A percentile compares a stretch with the other conserved stretches of the same genome.
phyloP scores from a whole-genome alignment of 2,888 invertebrate species.

The Plusia festucae region DNA sequence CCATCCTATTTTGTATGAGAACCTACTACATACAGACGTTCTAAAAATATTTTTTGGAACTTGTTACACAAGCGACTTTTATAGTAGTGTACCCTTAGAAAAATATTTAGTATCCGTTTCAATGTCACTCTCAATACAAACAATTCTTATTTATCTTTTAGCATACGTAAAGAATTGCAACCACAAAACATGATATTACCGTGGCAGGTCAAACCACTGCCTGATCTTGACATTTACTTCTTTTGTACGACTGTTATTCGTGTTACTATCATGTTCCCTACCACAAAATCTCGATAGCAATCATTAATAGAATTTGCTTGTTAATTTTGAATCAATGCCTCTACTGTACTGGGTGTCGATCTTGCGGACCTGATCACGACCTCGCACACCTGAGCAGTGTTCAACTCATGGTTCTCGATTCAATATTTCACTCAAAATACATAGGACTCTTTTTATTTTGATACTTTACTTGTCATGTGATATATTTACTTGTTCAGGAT shows the following conservation, averaged over 20 bases:
- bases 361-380: constrained; percentile 77
- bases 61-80: no score
- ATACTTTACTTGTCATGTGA: no score
- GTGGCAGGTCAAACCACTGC: constrained; percentile 52
- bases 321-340: constrained; percentile 66
- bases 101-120: constrained; percentile 14
- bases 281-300: constrained; percentile 54
- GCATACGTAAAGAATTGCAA: constrained; percentile 25
- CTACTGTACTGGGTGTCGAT: constrained; percentile 65
- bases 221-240: constrained; percentile 64
- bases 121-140: constrained; percentile 43
- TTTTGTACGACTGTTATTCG: constrained; percentile 53
- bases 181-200: constrained; percentile 55
- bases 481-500: no score
- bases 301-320: constrained; percentile 55
- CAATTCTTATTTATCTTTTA: constrained; percentile 45
- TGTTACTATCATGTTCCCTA: constrained; percentile 45
- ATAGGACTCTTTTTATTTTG: no score
- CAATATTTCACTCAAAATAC: constrained; percentile 14
- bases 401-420: constrained; percentile 37
- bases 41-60: no score
- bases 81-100: background rate
- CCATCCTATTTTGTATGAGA: no score
- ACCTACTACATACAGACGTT: no score
- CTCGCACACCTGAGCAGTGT: constrained; percentile 68